A percentile compares a stretch with the other conserved stretches of the same genome.
These are phyloP conservation scores for Hepsetus odoe DNA, from an alignment of 2,113 vertebrate species.

Conservation along the genomic window DNA sequence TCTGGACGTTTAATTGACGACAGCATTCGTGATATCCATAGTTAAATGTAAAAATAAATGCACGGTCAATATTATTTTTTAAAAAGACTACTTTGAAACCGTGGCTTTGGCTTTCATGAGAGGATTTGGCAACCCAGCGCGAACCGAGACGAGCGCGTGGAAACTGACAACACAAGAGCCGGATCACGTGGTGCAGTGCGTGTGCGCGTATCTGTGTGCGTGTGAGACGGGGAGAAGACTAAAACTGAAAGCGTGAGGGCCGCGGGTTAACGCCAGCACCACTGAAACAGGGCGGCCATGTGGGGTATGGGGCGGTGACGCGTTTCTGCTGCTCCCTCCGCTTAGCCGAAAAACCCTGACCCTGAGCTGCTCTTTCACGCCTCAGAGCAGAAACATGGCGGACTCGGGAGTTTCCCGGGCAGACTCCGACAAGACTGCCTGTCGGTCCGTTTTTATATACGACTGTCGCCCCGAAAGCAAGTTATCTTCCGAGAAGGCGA, in stretches of 20 bases:
- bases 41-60: too few species aligned
- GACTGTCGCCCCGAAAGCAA: slow-evolving; percentile 75
- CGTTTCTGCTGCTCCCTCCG: not conserved
- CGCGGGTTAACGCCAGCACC: too few species aligned
- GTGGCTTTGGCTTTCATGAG: too few species aligned
- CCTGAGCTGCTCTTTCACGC: too few species aligned
- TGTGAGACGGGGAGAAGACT: not conserved
- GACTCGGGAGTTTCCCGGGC: slow-evolving; percentile 21
- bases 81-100: too few species aligned
- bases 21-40: too few species aligned
- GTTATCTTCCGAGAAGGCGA: slow-evolving; percentile 42
- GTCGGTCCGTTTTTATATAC: slow-evolving; percentile 68
- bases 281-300: not conserved
- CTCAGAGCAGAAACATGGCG: slow-evolving; percentile 56
- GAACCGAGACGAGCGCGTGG: not conserved
- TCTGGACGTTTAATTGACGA: too few species aligned
- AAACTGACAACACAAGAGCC: not conserved
- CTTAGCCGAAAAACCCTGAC: too few species aligned
- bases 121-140: slow-evolving; percentile 8
- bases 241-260: not conserved
- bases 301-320: not conserved
- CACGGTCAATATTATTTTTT: too few species aligned
- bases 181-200: not conserved
- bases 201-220: too few species aligned
- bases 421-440: not conserved